Evolutionary conservation across 2,113 vertebrate species (phyloP).

Genomic region (Dromas ardeola): DNA sequence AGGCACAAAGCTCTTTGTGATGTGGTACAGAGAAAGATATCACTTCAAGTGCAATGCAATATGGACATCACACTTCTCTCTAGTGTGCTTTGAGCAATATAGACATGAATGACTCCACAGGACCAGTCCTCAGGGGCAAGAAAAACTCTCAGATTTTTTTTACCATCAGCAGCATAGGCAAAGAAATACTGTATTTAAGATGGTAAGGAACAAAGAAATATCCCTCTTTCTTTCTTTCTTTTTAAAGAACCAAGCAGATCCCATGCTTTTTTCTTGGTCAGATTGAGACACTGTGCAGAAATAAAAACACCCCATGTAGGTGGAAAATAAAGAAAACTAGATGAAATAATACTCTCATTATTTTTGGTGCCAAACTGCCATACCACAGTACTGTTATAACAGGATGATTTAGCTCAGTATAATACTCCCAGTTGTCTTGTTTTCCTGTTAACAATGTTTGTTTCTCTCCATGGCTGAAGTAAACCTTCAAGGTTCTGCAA

Average conservation of each 20-base stretch:
- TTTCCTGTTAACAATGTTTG: constrained; percentile 20
- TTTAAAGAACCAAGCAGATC: background rate
- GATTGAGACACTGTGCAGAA: background rate
- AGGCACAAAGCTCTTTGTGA: background rate
- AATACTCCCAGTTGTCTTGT: constrained; percentile 14
- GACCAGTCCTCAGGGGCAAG: background rate
- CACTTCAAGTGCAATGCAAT: background rate
- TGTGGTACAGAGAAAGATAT: background rate
- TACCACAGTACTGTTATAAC: background rate
- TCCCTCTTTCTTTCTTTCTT: background rate
- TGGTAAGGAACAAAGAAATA: background rate
- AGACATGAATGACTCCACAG: background rate
- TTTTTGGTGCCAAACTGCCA: background rate
- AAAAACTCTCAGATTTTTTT: background rate
- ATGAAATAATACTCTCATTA: constrained; percentile 13
- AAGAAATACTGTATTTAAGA: background rate
- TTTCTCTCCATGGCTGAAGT: background rate
- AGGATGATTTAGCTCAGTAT: background rate
- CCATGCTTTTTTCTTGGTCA: background rate
- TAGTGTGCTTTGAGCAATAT: background rate
- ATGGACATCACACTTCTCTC: background rate
- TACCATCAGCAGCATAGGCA: background rate
- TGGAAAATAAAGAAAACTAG: background rate
- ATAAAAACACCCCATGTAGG: background rate
- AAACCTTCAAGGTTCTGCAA: background rate